Evolutionary conservation across 2,113 vertebrate species (phyloP).

Genomic region (Crotalus horridus): DNA sequence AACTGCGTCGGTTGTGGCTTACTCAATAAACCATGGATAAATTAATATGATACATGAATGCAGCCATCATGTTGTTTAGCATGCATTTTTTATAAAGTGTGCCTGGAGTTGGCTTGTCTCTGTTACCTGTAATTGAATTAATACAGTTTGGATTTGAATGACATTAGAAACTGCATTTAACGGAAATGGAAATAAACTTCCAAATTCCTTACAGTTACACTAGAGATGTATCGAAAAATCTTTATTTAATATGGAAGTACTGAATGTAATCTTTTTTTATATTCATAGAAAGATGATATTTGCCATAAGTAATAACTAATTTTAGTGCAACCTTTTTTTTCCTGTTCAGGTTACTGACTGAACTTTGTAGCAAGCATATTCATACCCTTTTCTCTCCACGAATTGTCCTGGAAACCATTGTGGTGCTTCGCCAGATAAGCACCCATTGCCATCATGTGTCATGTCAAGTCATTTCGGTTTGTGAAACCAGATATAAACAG

Average conservation of each 20-base stretch:
- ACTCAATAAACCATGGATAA: neutral
- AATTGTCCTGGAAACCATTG: conserved; percentile 60
- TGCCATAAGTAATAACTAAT: neutral
- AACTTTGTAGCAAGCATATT: conserved; percentile 37
- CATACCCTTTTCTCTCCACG: conserved; percentile 66
- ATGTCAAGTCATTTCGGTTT: conserved; percentile 55
- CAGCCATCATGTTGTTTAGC: neutral
- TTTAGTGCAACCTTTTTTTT: conserved; percentile 1
- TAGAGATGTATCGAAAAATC: neutral
- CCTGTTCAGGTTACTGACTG: conserved; percentile 53
- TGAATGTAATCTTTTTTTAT: neutral
- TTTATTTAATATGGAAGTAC: neutral
- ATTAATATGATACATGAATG: neutral
- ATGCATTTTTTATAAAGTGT: neutral
- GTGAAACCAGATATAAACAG: conserved; percentile 49
- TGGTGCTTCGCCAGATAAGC: conserved; percentile 61
- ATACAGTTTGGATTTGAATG: neutral
- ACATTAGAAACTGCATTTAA: neutral
- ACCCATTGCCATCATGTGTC: conserved; percentile 59
- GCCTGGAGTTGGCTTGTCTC: neutral
- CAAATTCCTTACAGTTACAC: neutral
- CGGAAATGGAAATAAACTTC: neutral
- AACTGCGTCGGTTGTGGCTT: neutral
- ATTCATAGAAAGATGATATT: neutral
- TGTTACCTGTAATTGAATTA: neutral